A percentile compares a stretch with the other conserved stretches of the same genome.
Conservation (phyloP, 2,888 invertebrate species). For the Zygothrica quintamaculata region DNA sequence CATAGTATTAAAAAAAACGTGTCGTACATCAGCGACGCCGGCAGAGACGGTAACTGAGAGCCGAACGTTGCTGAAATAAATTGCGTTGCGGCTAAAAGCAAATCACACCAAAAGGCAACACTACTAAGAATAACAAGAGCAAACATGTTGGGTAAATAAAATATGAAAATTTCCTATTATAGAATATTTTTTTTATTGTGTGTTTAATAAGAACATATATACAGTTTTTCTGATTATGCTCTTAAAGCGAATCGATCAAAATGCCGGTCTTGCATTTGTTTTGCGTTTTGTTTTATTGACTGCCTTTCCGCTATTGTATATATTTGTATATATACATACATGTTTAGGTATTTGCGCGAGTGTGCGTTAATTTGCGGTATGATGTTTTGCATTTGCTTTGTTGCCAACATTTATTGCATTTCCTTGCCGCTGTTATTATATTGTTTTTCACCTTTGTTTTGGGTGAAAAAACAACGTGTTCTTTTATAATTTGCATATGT, state of each 20-base stretch:
- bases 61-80: constrained; percentile 70
- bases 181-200: constrained; percentile 32
- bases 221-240: constrained; percentile 25
- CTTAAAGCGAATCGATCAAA: constrained; percentile 48
- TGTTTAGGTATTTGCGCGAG: too few species aligned
- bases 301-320: constrained; percentile 36
- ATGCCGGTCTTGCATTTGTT: constrained; percentile 61
- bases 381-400: constrained; percentile 32
- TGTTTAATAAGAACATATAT: constrained; percentile 21
- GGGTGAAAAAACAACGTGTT: constrained; percentile 17
- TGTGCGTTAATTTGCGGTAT: constrained; percentile 6
- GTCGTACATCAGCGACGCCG: constrained; percentile 41
- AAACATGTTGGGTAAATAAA: constrained; percentile 79
- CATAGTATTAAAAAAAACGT: constrained; percentile 57
- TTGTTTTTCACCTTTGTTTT: constrained; percentile 29
- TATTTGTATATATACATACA: constrained; percentile 7
- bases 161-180: constrained; percentile 41
- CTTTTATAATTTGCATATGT: constrained; percentile 46
- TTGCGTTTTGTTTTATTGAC: constrained; percentile 38
- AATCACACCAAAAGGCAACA: constrained; percentile 32
- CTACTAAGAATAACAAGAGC: constrained; percentile 42
- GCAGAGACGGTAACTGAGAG: constrained; percentile 41
- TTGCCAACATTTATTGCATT: constrained; percentile 47
- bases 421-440: constrained; percentile 43
- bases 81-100: constrained; percentile 76